A percentile compares a stretch with the other conserved stretches of the same genome.
phyloP scores from a whole-genome alignment of 2,888 invertebrate genomes.

The Brenthis ino region DNA sequence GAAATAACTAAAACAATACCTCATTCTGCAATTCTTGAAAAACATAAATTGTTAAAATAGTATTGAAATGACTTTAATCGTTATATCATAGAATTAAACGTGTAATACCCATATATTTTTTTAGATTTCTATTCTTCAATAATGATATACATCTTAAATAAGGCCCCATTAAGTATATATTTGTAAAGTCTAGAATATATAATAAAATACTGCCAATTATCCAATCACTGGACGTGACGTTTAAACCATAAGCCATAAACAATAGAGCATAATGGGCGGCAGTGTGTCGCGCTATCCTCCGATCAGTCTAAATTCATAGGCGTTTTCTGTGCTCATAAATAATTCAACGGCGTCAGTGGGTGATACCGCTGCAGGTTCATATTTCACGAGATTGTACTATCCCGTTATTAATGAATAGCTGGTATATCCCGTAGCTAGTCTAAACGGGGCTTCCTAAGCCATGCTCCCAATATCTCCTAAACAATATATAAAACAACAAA shows the following conservation, averaged over 20 bases:
- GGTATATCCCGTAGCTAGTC: slow-evolving; percentile 16
- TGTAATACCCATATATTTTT: too few species aligned
- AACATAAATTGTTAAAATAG: not conserved
- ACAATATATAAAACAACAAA: not conserved
- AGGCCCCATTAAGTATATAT: not conserved
- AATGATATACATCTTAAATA: too few species aligned
- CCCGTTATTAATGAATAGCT: slow-evolving; percentile 31
- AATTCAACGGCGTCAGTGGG: slow-evolving; percentile 26
- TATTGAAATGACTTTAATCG: too few species aligned
- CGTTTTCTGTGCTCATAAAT: slow-evolving; percentile 34
- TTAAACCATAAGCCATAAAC: slow-evolving; percentile 27
- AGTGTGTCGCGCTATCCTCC: slow-evolving; percentile 25
- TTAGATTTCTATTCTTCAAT: too few species aligned
- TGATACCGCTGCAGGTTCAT: slow-evolving; percentile 31
- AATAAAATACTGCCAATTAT: slow-evolving; percentile 5
- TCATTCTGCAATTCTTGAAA: not conserved
- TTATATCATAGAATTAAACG: too few species aligned
- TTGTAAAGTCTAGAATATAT: not conserved
- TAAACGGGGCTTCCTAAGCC: slow-evolving; percentile 12
- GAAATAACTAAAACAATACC: too few species aligned
- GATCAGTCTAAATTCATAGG: slow-evolving; percentile 37
- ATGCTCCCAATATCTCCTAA: slow-evolving; percentile 7
- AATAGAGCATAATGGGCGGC: slow-evolving; percentile 27
- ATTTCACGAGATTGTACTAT: slow-evolving; percentile 27
- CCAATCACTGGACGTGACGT: slow-evolving; percentile 11